These are phyloP conservation scores for Drusus annulatus DNA, from an alignment of 1,140 invertebrate species.

Conservation along the genomic window DNA sequence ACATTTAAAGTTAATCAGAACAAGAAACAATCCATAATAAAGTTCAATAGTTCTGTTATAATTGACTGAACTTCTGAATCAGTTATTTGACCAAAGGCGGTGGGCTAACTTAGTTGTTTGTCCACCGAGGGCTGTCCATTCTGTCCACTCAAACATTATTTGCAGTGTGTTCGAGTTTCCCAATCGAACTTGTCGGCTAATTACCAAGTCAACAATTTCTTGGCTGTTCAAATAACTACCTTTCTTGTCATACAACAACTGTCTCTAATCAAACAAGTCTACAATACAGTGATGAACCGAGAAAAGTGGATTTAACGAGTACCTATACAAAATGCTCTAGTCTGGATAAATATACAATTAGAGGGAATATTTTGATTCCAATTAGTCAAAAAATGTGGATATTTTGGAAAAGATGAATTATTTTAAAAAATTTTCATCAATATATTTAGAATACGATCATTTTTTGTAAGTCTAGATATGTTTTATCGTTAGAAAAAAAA, in stretches of 20 bases:
- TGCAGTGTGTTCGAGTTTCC: conserved; percentile 43
- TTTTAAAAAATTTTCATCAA: no score
- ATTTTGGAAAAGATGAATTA: no score
- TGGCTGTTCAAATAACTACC: conserved; percentile 26
- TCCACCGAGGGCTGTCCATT: conserved; percentile 3
- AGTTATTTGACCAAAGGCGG: conserved; percentile 26
- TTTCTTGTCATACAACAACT: conserved; percentile 20
- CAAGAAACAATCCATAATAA: conserved; percentile 3
- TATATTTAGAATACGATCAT: not conserved
- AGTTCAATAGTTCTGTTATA: not conserved
- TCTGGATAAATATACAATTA: no score
- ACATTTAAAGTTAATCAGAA: no score
- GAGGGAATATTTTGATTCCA: no score
- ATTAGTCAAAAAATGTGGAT: no score
- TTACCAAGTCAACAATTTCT: conserved; percentile 45
- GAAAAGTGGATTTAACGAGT: not conserved
- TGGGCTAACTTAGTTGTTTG: conserved; percentile 38
- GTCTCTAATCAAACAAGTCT: conserved; percentile 18
- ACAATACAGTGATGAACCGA: conserved; percentile 21
- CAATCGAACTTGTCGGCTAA: conserved; percentile 44
- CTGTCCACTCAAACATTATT: conserved; percentile 48
- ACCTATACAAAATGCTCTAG: no score
- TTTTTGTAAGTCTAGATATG: no score
- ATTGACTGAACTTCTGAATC: conserved; percentile 18
- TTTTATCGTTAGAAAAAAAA: no score